phyloP scores from a whole-genome alignment of 2,113 vertebrate genomes.

The Micronycteris hirsuta region DNA sequence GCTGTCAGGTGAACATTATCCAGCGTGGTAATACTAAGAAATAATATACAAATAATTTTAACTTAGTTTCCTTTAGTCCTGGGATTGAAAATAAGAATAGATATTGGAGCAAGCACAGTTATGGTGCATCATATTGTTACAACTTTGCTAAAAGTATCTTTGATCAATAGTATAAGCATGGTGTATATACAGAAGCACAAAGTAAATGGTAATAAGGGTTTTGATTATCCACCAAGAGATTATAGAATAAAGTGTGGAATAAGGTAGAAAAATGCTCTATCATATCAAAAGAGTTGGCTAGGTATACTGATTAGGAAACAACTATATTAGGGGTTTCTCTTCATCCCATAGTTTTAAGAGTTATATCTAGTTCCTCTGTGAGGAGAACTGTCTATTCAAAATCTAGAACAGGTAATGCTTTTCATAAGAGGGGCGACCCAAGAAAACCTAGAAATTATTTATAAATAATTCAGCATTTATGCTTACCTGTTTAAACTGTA shows the following conservation, averaged over 20 bases:
- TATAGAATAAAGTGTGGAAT: background rate
- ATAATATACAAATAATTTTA: background rate
- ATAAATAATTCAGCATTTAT: no score
- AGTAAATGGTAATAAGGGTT: background rate
- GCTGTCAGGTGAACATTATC: background rate
- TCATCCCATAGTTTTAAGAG: background rate
- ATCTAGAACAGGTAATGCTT: no score
- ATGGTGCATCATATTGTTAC: background rate
- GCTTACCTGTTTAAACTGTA: no score
- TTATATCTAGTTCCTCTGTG: background rate
- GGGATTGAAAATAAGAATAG: background rate
- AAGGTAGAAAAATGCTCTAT: background rate
- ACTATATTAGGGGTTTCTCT: background rate
- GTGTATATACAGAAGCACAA: background rate
- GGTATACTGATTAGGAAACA: background rate
- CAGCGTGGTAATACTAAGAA: background rate
- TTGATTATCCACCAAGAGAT: background rate
- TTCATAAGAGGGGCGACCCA: no score
- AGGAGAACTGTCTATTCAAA: no score
- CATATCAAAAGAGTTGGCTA: background rate
- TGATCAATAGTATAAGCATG: background rate
- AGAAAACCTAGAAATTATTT: no score
- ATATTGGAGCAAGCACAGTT: background rate
- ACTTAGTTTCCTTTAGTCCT: background rate
- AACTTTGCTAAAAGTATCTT: background rate